Base-by-base conservation (phyloP, 2,888 invertebrate species). In the Andrena trimmerana region DNA sequence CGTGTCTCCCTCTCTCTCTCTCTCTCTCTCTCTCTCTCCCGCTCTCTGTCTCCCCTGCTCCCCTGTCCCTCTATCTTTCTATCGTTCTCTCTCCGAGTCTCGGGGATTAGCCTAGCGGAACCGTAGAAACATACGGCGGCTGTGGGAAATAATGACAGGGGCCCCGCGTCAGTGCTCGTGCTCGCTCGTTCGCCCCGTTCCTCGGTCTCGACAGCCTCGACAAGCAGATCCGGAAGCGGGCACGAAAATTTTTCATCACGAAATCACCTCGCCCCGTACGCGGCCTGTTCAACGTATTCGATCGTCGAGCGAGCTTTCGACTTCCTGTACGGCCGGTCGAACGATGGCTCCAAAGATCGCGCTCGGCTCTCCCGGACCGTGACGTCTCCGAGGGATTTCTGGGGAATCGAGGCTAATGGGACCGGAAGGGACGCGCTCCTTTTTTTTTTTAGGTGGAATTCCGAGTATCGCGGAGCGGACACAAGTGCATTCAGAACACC, bases 51-150 rank as follows among this genome's bases (percentile, higher is more conserved):
- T 59, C 42, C 57, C 68, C 27, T 52, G 66, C 67, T 76, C 72
- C 69, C 66, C 10, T 57, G 57, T 36, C 62, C 24, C 68, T 60
- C 74, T 29, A 33, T 60, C 69, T 68, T 52, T 71, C 81, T 65
- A 74, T 59, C 74, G 82, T 77, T 77, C 78, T 76, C 63, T 85
- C 85, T 63, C 60, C 81, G 77, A 27, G 82, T 76, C 81, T 66
- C 62, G 76, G 69, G 57, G 87, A 70, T 89, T 86, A 88, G 81
- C 88, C 87, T 90, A 90, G 90, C 89, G 89, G 91, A 92, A 93
- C 92, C 91, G 91, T 91, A 91, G 92, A 93, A 93, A 93, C 93
- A 93, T 92, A 93, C 93, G 93, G 93, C 91, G 91, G 91, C 90
- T 91, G 91, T 90, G 89, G 90, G 90, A 91, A 92, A 91, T 94